Conservation (phyloP, 2,888 invertebrate species). For the Allolobophora icterica region DNA sequence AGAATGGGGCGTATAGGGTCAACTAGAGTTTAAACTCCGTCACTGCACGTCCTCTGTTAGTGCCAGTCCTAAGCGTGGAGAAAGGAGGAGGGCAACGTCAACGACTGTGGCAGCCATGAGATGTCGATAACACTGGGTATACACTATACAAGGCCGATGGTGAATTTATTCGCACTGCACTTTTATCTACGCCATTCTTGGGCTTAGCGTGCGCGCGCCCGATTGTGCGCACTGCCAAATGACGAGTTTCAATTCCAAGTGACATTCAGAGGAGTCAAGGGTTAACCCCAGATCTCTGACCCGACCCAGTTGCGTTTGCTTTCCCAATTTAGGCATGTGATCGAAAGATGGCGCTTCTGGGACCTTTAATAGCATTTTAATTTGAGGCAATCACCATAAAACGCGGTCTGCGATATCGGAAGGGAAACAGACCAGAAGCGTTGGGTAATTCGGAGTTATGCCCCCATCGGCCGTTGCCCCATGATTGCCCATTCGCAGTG, state of each 20-base stretch:
- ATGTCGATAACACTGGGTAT: too few species aligned
- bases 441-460: not conserved
- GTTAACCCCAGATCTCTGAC: not conserved
- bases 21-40: too few species aligned
- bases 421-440: not conserved
- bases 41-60: too few species aligned
- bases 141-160: not conserved
- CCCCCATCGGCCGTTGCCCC: not conserved
- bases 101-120: too few species aligned
- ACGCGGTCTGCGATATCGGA: not conserved
- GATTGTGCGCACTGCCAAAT: not conserved
- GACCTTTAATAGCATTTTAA: not conserved
- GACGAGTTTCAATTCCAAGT: not conserved
- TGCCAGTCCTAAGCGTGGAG: too few species aligned
- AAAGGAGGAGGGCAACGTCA: too few species aligned
- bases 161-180: not conserved
- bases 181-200: not conserved
- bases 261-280: not conserved
- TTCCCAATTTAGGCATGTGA: not conserved
- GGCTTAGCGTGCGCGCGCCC: not conserved
- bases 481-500: not conserved
- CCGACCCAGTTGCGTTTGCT: not conserved
- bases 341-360: not conserved
- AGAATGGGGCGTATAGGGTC: too few species aligned
- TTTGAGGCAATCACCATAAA: constrained; percentile 4